A percentile compares a stretch with the other conserved stretches of the same genome.
These are phyloP conservation scores for Brachypteracias leptosomus DNA, from an alignment of 2,113 vertebrate genomes.

Conservation along the genomic window DNA sequence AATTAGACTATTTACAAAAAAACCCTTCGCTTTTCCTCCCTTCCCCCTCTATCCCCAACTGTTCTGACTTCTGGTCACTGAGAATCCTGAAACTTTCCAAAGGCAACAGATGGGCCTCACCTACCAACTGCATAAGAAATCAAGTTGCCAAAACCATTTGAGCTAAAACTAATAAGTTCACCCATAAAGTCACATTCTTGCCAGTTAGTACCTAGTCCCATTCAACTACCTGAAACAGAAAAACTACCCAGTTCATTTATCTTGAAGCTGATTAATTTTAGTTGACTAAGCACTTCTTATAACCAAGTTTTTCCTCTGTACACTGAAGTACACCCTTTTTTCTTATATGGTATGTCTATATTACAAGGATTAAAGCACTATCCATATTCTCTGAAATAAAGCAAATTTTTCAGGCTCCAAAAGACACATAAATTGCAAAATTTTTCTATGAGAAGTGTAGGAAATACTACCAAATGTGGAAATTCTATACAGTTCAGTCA, in stretches of 20 bases:
- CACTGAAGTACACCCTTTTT: background rate
- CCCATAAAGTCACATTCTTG: background rate
- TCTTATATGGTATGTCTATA: background rate
- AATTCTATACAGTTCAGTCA: background rate
- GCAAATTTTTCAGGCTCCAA: background rate
- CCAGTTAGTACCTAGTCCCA: background rate
- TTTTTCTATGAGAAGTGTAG: background rate
- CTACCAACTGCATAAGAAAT: background rate
- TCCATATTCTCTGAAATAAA: background rate
- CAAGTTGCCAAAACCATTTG: background rate
- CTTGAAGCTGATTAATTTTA: background rate
- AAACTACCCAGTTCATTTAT: background rate
- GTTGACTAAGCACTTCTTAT: background rate
- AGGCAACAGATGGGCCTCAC: background rate
- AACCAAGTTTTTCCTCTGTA: background rate
- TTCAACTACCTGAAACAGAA: background rate
- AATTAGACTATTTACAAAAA: background rate
- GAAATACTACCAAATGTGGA: background rate
- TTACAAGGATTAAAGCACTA: background rate
- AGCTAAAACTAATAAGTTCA: background rate
- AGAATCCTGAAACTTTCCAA: conserved; percentile 3
- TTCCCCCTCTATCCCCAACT: background rate
- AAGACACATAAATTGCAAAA: background rate
- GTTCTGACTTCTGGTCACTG: background rate
- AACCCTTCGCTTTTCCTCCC: background rate